A percentile compares a stretch with the other conserved stretches of the same genome.
Conservation (phyloP, 2,888 invertebrate species). For the Latrodectus hesperus region DNA sequence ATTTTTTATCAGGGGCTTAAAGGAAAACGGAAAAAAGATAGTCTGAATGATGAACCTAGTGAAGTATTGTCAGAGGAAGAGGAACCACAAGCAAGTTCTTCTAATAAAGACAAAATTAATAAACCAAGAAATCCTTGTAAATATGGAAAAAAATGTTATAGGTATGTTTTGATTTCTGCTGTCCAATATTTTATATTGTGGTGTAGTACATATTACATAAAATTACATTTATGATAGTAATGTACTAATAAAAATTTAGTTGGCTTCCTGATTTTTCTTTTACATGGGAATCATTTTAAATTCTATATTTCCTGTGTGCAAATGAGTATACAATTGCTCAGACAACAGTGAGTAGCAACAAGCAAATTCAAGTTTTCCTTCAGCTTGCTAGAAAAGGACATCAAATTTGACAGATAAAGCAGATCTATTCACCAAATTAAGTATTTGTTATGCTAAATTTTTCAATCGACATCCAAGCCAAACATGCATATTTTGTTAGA, state of each 20-base stretch:
- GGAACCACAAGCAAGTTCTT: slow-evolving; percentile 15
- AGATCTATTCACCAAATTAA: too few relatives aligned
- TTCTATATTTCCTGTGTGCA: neutral
- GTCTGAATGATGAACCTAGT: slow-evolving; percentile 37
- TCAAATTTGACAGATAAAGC: too few relatives aligned
- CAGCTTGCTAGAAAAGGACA: too few relatives aligned
- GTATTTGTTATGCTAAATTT: too few relatives aligned
- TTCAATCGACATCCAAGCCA: too few relatives aligned
- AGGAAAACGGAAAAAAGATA: slow-evolving; percentile 56
- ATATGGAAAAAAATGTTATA: slow-evolving; percentile 64
- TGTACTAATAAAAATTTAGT: neutral
- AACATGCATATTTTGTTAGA: too few relatives aligned
- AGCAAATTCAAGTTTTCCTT: too few relatives aligned
- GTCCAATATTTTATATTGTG: too few relatives aligned
- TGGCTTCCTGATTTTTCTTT: neutral
- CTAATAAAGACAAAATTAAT: slow-evolving; percentile 15
- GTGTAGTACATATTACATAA: neutral
- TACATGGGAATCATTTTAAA: neutral
- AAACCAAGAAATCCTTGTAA: slow-evolving; percentile 57
- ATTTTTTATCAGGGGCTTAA: slow-evolving; percentile 1
- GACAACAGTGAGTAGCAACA: too few relatives aligned
- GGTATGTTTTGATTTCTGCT: slow-evolving; percentile 23
- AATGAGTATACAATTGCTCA: neutral
- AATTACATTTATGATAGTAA: neutral
- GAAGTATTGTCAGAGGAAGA: slow-evolving; percentile 63